phyloP scores from a whole-genome alignment of 2,797 vertebrate genomes.

The Zenarchopterus dispar region DNA sequence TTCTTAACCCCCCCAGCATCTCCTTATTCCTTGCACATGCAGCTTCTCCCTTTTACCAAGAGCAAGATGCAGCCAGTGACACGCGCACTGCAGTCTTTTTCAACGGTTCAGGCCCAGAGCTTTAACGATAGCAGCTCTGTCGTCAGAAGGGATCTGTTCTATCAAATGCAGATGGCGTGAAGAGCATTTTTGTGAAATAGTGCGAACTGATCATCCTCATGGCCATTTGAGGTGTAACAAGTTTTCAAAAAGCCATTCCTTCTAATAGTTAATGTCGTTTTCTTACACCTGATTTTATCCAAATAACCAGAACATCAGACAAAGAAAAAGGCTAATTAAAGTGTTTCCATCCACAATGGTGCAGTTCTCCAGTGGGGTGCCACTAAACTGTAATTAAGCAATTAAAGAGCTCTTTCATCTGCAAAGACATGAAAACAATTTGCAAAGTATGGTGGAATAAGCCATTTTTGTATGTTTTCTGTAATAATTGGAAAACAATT shows the following conservation, averaged over 20 bases:
- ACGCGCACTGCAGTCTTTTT: constrained; percentile 41
- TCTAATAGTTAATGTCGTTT: background rate
- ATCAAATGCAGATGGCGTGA: constrained; percentile 17
- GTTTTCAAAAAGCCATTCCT: constrained; percentile 14
- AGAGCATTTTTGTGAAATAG: constrained; percentile 16
- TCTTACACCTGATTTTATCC: background rate
- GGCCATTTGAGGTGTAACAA: constrained; percentile 24
- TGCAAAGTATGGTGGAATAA: constrained; percentile 2
- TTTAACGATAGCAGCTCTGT: constrained; percentile 21
- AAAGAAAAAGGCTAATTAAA: constrained; percentile 3
- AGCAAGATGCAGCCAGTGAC: constrained; percentile 46
- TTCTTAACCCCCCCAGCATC: constrained; percentile 41
- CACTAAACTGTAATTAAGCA: constrained; percentile 22
- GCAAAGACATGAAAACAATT: constrained; percentile 17
- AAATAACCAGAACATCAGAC: constrained; percentile 1
- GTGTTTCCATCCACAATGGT: background rate
- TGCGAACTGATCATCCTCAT: constrained; percentile 11
- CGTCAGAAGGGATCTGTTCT: constrained; percentile 24
- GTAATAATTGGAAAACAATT: background rate
- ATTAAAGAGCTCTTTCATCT: constrained; percentile 19
- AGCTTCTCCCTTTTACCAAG: constrained; percentile 34
- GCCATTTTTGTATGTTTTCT: constrained; percentile 1
- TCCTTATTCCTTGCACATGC: constrained; percentile 57
- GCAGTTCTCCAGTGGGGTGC: constrained; percentile 9
- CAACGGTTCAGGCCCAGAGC: constrained; percentile 41